phyloP scores from a whole-genome alignment of 1,140 invertebrate species.

The Proales similis region DNA sequence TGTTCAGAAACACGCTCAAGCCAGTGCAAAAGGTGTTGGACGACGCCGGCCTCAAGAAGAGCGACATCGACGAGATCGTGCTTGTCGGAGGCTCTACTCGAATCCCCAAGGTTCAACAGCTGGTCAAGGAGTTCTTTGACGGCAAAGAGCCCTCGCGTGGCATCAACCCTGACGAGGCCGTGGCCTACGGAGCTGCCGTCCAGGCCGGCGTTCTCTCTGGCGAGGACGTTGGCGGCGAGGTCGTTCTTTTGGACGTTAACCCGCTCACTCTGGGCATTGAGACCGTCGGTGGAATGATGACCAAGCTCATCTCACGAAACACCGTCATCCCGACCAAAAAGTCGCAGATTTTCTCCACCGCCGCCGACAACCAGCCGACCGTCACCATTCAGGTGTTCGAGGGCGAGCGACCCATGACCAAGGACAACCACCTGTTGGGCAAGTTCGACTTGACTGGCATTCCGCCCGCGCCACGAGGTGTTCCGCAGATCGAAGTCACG shows the following conservation, averaged over 20 bases:
- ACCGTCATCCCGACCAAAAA: conserved; percentile 99
- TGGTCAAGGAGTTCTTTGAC: conserved; percentile 97
- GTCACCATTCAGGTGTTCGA: conserved; percentile 93
- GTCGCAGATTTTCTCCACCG: conserved; percentile 97
- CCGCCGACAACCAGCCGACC: conserved; percentile 95
- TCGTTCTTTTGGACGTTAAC: conserved; percentile 93
- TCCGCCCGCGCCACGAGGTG: conserved; percentile 89
- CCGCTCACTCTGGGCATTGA: conserved; percentile 97
- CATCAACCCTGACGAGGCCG: conserved; percentile 81
- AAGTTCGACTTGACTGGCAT: conserved; percentile 98
- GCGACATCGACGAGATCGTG: conserved; percentile 96
- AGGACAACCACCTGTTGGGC: conserved; percentile 92
- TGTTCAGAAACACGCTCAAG: conserved; percentile 95
- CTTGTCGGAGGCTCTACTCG: conserved; percentile 96
- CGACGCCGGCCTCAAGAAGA: conserved; percentile 97
- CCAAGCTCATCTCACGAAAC: conserved; percentile 92
- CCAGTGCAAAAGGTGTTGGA: conserved; percentile 74
- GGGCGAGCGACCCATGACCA: conserved; percentile 97
- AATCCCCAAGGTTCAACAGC: conserved; percentile 96
- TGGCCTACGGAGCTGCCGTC: conserved; percentile 89
- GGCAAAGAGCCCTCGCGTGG: conserved; percentile 93
- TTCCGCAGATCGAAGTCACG: conserved; percentile 97
- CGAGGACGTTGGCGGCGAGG: conserved; percentile 77
- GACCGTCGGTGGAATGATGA: conserved; percentile 99
- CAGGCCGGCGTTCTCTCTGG: conserved; percentile 75